These are phyloP conservation scores for Rhipidura dahli DNA, from an alignment of 2,113 vertebrate genomes.

Conservation along the genomic window DNA sequence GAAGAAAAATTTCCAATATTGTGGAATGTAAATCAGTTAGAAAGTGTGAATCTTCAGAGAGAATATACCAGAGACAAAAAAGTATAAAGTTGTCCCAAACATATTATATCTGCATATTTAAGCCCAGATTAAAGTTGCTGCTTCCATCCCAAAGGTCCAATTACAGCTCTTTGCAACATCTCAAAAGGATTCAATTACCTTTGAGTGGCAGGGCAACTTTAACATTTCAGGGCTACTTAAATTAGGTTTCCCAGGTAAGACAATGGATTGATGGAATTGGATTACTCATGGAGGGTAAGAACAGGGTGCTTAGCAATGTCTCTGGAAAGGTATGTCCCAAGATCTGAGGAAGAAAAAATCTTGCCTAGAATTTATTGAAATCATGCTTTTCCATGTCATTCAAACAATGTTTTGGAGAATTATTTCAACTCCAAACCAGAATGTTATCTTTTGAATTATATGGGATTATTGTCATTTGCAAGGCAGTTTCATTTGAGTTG, in stretches of 20 bases:
- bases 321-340: neutral
- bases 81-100: neutral
- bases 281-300: neutral
- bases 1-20: neutral
- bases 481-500: neutral
- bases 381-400: neutral
- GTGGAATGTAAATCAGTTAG: neutral
- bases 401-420: neutral
- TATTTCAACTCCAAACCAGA: neutral
- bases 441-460: neutral
- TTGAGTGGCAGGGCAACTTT: neutral
- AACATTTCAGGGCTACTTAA: neutral
- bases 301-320: neutral
- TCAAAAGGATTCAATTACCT: neutral
- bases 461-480: neutral
- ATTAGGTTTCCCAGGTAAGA: neutral
- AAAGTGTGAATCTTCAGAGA: neutral
- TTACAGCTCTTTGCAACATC: neutral
- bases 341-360: neutral
- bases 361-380: neutral
- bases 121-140: neutral
- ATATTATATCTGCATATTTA: neutral
- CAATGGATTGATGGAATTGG: neutral
- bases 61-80: neutral
- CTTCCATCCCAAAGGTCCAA: neutral